Percentiles rank a stretch among this genome's conserved stretches.
Conservation (phyloP, 1,140 invertebrate species). For the Mya arenaria region DNA sequence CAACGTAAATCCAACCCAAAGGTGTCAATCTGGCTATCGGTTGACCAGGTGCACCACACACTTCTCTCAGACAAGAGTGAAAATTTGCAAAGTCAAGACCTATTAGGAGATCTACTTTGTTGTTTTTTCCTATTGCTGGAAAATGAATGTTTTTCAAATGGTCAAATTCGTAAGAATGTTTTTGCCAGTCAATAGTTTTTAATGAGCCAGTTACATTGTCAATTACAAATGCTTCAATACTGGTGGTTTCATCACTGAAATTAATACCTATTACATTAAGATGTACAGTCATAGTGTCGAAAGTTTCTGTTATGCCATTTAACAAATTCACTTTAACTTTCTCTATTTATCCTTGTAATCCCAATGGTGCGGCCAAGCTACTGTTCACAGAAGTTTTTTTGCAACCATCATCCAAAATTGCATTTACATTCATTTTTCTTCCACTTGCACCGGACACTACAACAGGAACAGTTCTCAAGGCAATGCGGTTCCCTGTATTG, state of each 20-base stretch:
- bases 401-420: conserved; percentile 2
- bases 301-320: not conserved
- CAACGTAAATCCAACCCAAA: too few species aligned
- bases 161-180: conserved; percentile 4
- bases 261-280: not conserved
- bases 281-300: not conserved
- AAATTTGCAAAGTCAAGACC: too few species aligned
- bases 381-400: not conserved
- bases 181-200: conserved; percentile 17
- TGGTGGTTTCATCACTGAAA: not conserved
- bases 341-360: not conserved
- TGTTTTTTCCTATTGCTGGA: too few species aligned
- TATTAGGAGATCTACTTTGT: too few species aligned
- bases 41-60: too few species aligned
- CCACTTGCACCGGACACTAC: not conserved
- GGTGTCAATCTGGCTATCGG: too few species aligned
- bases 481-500: not conserved
- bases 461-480: not conserved
- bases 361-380: not conserved
- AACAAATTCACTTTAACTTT: not conserved
- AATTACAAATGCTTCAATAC: not conserved
- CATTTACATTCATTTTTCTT: not conserved
- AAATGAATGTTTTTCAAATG: conserved; percentile 29
- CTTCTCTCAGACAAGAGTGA: too few species aligned
- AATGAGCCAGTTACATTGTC: conserved; percentile 31